Conservation (phyloP, 2,797 vertebrate genomes). For the Falco berigora region DNA sequence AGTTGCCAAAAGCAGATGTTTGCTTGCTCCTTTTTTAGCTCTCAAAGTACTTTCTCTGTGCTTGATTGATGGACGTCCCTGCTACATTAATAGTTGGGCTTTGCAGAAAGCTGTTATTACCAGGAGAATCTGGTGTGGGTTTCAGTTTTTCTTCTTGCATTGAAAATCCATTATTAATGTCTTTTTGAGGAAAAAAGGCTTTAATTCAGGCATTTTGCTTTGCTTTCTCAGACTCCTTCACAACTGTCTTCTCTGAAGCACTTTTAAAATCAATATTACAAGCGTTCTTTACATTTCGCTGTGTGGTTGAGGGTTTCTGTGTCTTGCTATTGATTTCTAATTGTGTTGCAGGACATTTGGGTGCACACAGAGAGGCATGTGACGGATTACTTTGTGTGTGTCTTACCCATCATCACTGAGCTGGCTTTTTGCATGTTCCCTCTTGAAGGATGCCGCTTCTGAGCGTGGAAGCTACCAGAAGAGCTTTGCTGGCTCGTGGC, state of each 20-base stretch:
- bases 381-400: not conserved
- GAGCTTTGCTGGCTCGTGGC: not conserved
- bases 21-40: conserved; percentile 60
- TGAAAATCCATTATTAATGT: conserved; percentile 60
- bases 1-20: conserved; percentile 68
- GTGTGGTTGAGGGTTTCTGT: not conserved
- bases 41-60: conserved; percentile 45
- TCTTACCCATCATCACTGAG: not conserved
- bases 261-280: conserved; percentile 62
- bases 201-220: conserved; percentile 26
- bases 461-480: not conserved
- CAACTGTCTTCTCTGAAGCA: conserved; percentile 37
- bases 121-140: conserved; percentile 61
- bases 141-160: conserved; percentile 64
- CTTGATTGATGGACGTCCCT: conserved; percentile 66
- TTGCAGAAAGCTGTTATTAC: conserved; percentile 68
- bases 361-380: conserved; percentile 2
- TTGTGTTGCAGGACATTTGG: conserved; percentile 45
- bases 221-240: conserved; percentile 23
- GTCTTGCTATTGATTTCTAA: conserved; percentile 54
- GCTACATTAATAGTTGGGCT: conserved; percentile 66
- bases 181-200: conserved; percentile 5
- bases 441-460: not conserved
- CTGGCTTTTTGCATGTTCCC: not conserved
- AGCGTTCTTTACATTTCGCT: conserved; percentile 50